Evolutionary conservation across 37 sponge, comb jelly and placozoan genomes (phyloP).

Genomic region (Diacarnus erythraeanus): DNA sequence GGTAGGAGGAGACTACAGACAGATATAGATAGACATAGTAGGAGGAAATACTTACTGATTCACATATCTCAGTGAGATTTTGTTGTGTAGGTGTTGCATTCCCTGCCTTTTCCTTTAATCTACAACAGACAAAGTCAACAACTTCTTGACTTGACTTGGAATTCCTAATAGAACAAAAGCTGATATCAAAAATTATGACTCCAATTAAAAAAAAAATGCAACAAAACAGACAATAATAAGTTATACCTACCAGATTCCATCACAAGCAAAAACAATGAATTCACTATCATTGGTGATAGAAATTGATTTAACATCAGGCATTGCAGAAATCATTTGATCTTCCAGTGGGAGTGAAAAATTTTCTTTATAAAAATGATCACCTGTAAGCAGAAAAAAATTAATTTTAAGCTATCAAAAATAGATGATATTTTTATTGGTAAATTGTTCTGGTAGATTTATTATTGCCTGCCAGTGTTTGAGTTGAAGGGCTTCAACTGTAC

Average conservation of each 20-base stretch:
- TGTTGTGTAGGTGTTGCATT: neutral
- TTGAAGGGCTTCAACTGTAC: too few species aligned
- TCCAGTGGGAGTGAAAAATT: slow-evolving; percentile 69
- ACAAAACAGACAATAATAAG: neutral
- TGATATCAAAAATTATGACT: neutral
- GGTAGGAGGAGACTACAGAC: neutral
- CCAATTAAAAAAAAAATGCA: neutral
- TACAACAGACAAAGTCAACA: slow-evolving; percentile 45
- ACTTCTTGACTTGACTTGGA: slow-evolving; percentile 51
- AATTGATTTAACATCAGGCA: slow-evolving; percentile 72
- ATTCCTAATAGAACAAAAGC: slow-evolving; percentile 51
- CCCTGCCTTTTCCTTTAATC: neutral
- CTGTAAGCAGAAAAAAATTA: slow-evolving; percentile 5
- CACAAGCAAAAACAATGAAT: slow-evolving; percentile 89
- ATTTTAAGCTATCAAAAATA: too few species aligned
- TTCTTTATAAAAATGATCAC: slow-evolving; percentile 88
- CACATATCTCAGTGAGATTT: slow-evolving; percentile 38
- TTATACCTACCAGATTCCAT: slow-evolving; percentile 85
- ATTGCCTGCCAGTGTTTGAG: too few species aligned
- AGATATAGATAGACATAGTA: neutral
- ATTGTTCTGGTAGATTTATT: too few species aligned
- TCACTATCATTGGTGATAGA: slow-evolving; percentile 49
- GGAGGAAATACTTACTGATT: slow-evolving; percentile 26
- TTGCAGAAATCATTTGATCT: slow-evolving; percentile 89
- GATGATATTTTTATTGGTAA: too few species aligned